Percentiles rank a stretch among this genome's conserved stretches.
Evolutionary conservation across 2,797 vertebrate species (phyloP).

Genomic region (Phalanger gymnotis): DNA sequence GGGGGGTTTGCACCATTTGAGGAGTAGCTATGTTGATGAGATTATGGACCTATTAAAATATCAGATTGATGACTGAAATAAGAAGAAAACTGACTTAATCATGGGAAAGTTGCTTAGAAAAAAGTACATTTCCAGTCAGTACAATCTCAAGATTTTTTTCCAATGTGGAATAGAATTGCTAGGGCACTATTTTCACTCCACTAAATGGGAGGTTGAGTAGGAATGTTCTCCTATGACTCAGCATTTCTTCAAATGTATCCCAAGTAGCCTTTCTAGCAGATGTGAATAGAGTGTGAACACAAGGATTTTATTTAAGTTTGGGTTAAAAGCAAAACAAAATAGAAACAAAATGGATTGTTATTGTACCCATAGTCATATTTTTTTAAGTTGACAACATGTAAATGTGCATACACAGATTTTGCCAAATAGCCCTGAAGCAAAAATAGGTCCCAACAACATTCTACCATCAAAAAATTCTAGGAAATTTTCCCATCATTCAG

Average conservation of each 20-base stretch:
- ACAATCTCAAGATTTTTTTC: slow-evolving; percentile 13
- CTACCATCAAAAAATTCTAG: not conserved
- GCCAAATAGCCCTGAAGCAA: not conserved
- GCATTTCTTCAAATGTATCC: not conserved
- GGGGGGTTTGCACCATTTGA: not conserved
- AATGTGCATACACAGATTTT: not conserved
- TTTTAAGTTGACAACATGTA: not conserved
- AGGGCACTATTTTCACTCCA: not conserved
- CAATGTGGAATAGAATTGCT: not conserved
- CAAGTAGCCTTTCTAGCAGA: not conserved
- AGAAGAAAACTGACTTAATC: not conserved
- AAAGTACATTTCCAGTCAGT: not conserved
- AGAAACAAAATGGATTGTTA: not conserved
- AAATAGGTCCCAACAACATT: not conserved
- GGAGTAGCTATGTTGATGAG: not conserved
- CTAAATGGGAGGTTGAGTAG: slow-evolving; percentile 1
- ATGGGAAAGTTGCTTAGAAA: not conserved
- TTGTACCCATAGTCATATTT: not conserved
- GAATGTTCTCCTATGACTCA: not conserved
- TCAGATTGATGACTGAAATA: not conserved
- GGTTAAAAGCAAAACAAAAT: not conserved
- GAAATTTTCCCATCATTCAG: not conserved
- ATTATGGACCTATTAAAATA: not conserved
- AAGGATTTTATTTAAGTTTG: not conserved
- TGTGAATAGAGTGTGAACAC: not conserved